phyloP scores from a whole-genome alignment of 2,888 invertebrate genomes.

The Acrobasis consociella region DNA sequence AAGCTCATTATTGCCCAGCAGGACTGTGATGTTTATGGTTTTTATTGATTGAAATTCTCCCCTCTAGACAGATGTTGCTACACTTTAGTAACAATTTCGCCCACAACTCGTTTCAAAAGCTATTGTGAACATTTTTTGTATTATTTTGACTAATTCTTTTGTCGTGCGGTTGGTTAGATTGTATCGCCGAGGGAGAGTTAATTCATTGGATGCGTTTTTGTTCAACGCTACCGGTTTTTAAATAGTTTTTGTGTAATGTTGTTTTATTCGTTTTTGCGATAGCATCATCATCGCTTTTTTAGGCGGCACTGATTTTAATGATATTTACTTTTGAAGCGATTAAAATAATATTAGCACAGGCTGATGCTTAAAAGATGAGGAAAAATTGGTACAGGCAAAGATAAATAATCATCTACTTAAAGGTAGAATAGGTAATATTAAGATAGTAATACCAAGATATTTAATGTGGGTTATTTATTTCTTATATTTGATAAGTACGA shows the following conservation, averaged over 20 bases:
- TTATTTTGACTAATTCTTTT: constrained; percentile 80
- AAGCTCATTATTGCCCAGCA: constrained; percentile 27
- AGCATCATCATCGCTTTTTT: constrained; percentile 44
- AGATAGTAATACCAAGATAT: too few species aligned
- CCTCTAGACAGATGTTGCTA: constrained; percentile 81
- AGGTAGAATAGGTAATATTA: background rate
- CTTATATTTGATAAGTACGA: too few species aligned
- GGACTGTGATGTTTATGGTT: constrained; percentile 25
- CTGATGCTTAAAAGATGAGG: constrained; percentile 20
- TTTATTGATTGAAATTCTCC: constrained; percentile 42
- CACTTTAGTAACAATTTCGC: constrained; percentile 81
- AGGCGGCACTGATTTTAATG: constrained; percentile 28
- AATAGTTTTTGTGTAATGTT: constrained; percentile 47
- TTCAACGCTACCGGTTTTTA: constrained; percentile 63
- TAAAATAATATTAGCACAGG: constrained; percentile 13
- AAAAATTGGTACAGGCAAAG: background rate
- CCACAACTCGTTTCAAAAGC: constrained; percentile 72
- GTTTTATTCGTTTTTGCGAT: constrained; percentile 40
- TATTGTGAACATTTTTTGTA: constrained; percentile 74
- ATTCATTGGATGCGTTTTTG: constrained; percentile 69
- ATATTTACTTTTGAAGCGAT: constrained; percentile 10
- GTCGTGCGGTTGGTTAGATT: constrained; percentile 78
- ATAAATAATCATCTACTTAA: background rate
- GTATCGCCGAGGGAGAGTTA: constrained; percentile 67
- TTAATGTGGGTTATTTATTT: too few species aligned